Evolutionary conservation across 2,113 vertebrate species (phyloP).

Genomic region (Todiramphus chloris): DNA sequence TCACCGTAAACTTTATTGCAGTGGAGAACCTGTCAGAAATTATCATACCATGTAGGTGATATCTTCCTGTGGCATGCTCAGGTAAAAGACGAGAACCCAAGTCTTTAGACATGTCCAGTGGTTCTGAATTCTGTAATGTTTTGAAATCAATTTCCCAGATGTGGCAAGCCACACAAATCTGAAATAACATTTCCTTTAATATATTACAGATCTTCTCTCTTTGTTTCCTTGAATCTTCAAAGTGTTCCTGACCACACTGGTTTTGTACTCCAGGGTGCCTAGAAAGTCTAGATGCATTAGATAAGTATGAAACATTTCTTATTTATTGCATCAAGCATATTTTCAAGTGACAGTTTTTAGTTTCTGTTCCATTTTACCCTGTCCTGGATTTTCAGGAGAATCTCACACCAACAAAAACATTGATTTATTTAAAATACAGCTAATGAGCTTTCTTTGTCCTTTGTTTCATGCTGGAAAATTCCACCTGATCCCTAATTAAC

Average conservation of each 20-base stretch:
- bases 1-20: background rate
- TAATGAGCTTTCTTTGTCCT: conserved; percentile 47
- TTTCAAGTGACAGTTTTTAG: background rate
- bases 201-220: background rate
- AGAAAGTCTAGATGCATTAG: background rate
- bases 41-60: background rate
- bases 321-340: background rate
- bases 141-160: background rate
- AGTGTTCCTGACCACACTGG: background rate
- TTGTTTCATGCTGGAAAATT: background rate
- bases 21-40: background rate
- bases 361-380: background rate
- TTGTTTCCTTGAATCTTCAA: background rate
- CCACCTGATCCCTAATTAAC: conserved; percentile 63
- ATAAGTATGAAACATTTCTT: background rate
- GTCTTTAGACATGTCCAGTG: background rate
- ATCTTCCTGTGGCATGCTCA: background rate
- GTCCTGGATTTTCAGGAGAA: background rate
- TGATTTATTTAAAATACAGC: background rate
- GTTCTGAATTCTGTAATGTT: background rate
- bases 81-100: background rate
- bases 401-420: background rate
- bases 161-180: background rate
- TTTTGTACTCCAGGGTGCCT: background rate
- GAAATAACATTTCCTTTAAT: background rate